Evolutionary conservation across 2,888 invertebrate species (phyloP).

Genomic region (Drosophila paranaensis): DNA sequence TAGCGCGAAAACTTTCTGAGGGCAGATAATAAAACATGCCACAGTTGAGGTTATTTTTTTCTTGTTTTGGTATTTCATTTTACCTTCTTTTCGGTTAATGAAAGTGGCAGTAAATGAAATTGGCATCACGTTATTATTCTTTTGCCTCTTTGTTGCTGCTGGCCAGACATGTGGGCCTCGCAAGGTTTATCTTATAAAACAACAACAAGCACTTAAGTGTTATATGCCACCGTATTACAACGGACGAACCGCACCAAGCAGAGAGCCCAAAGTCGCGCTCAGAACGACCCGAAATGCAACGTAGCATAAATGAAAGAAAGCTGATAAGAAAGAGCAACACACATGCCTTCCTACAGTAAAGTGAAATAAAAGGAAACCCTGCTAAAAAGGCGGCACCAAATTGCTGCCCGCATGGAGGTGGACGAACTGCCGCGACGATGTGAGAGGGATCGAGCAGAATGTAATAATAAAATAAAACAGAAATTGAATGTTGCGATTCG

Average conservation of each 20-base stretch:
- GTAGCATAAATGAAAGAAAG: slow-evolving; percentile 79
- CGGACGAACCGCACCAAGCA: slow-evolving; percentile 35
- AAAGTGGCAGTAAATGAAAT: slow-evolving; percentile 78
- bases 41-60: slow-evolving; percentile 11
- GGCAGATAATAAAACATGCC: slow-evolving; percentile 48
- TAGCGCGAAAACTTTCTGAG: slow-evolving; percentile 30
- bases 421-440: slow-evolving; percentile 2
- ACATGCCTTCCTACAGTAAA: neutral
- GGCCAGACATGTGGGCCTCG: slow-evolving; percentile 64
- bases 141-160: slow-evolving; percentile 29
- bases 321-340: slow-evolving; percentile 66
- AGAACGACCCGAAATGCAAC: slow-evolving; percentile 60
- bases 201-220: slow-evolving; percentile 81
- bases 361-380: slow-evolving; percentile 11
- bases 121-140: slow-evolving; percentile 73
- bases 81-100: slow-evolving; percentile 57
- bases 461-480: slow-evolving; percentile 54
- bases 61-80: neutral
- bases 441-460: slow-evolving; percentile 13
- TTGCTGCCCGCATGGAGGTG: slow-evolving; percentile 67
- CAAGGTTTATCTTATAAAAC: slow-evolving; percentile 77
- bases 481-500: slow-evolving; percentile 74
- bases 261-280: slow-evolving; percentile 26
- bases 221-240: slow-evolving; percentile 79
- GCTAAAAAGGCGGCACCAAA: slow-evolving; percentile 53